These are phyloP conservation scores for Lasius fuliginosus DNA, from an alignment of 2,888 invertebrate species.

Conservation along the genomic window DNA sequence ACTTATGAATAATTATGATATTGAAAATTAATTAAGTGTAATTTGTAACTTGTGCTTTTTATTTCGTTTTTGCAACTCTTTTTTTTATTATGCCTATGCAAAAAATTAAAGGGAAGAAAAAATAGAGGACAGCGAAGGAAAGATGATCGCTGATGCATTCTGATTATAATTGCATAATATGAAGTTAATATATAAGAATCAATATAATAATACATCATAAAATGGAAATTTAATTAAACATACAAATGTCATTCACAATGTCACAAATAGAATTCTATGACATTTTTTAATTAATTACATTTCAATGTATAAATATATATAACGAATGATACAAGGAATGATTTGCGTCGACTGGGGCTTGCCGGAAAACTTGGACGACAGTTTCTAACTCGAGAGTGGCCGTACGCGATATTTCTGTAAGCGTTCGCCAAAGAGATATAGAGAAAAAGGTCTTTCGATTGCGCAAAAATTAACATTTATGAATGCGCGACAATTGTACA, in stretches of 20 bases:
- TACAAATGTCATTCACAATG: not conserved
- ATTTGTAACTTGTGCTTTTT: constrained; percentile 11
- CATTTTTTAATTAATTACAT: not conserved
- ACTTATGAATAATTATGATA: not conserved
- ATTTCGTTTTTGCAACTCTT: not conserved
- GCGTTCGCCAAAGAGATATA: not conserved
- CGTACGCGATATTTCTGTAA: not conserved
- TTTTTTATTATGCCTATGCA: not conserved
- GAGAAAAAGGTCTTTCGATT: not conserved
- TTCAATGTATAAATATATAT: not conserved
- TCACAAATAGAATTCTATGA: not conserved
- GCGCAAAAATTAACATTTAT: constrained; percentile 33
- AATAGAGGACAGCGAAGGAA: not conserved
- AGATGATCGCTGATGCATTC: not conserved
- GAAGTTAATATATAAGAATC: constrained; percentile 22
- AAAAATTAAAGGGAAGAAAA: not conserved
- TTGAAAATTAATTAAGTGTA: constrained; percentile 28
- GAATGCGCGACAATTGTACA: constrained; percentile 1
- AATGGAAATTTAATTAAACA: constrained; percentile 16
- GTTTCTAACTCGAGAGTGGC: constrained; percentile 8
- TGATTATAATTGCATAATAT: not conserved
- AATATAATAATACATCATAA: not conserved
- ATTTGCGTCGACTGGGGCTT: constrained; percentile 21
- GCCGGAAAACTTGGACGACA: constrained; percentile 17
- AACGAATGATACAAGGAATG: not conserved